Conservation (phyloP, 1,140 invertebrate species). For the Drosophila pachea region DNA sequence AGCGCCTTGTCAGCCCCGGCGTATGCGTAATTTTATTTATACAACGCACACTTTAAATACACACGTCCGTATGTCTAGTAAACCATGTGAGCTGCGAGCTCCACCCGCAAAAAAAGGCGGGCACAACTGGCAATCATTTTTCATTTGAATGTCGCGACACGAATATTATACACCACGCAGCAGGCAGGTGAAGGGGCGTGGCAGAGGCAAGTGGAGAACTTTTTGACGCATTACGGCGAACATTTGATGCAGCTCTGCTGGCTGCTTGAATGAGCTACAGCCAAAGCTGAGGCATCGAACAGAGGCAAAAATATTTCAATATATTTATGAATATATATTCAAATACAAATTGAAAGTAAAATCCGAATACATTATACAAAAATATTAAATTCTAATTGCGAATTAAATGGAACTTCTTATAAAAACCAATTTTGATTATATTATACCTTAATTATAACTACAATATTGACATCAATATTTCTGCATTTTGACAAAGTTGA, state of each 20-base stretch:
- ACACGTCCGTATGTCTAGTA: background rate
- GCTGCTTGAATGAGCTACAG: no score
- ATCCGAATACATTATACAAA: no score
- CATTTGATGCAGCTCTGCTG: background rate
- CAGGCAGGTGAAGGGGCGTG: background rate
- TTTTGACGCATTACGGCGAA: constrained; percentile 11
- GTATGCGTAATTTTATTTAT: constrained; percentile 54
- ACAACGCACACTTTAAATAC: constrained; percentile 31
- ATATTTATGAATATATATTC: no score
- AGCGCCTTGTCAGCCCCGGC: constrained; percentile 2
- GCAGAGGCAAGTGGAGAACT: background rate
- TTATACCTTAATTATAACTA: no score
- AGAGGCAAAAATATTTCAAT: no score
- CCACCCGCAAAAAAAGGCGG: constrained; percentile 13
- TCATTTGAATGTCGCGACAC: constrained; percentile 51
- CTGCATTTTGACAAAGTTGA: no score
- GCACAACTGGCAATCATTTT: constrained; percentile 50
- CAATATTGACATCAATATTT: no score
- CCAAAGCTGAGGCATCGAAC: no score
- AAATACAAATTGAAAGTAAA: no score
- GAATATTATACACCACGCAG: constrained; percentile 12
- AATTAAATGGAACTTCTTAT: no score
- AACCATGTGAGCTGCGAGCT: constrained; percentile 11
- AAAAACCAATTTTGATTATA: no score
- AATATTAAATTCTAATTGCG: no score